phyloP scores from a whole-genome alignment of 2,113 vertebrate genomes.

The Anarrhichthys ocellatus region DNA sequence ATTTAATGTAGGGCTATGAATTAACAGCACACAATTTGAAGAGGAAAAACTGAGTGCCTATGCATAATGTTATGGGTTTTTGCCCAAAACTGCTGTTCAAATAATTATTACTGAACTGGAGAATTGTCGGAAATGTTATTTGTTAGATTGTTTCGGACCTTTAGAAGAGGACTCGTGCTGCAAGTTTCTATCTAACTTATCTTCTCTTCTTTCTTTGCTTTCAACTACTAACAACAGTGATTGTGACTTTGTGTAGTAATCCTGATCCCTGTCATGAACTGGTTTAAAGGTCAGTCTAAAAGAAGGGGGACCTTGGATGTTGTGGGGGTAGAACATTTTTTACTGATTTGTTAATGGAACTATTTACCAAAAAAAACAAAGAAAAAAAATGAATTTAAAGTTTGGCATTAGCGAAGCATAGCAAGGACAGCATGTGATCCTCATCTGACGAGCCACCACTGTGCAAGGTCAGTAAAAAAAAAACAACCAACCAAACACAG shows the following conservation, averaged over 20 bases:
- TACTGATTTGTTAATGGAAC: not conserved
- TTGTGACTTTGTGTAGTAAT: not conserved
- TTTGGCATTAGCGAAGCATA: too few relatives aligned
- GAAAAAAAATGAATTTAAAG: not conserved
- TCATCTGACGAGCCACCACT: conserved; percentile 12
- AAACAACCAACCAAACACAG: not conserved
- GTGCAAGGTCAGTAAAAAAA: not conserved
- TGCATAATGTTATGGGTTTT: not conserved
- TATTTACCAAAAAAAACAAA: not conserved
- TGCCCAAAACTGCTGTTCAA: not conserved
- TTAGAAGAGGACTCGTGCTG: not conserved
- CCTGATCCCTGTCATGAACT: not conserved
- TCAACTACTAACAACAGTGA: not conserved
- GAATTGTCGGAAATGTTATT: not conserved
- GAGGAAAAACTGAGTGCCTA: not conserved
- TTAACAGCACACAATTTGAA: conserved; percentile 21
- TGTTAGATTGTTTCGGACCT: not conserved
- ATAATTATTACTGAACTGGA: not conserved
- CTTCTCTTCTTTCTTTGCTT: not conserved
- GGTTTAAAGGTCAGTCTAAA: not conserved
- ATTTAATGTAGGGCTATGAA: conserved; percentile 44
- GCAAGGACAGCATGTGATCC: conserved; percentile 14
- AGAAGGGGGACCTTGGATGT: not conserved
- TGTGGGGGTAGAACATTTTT: not conserved
- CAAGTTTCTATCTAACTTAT: not conserved